Conservation (phyloP, 2,113 vertebrate genomes). For the Pseudois nayaur region DNA sequence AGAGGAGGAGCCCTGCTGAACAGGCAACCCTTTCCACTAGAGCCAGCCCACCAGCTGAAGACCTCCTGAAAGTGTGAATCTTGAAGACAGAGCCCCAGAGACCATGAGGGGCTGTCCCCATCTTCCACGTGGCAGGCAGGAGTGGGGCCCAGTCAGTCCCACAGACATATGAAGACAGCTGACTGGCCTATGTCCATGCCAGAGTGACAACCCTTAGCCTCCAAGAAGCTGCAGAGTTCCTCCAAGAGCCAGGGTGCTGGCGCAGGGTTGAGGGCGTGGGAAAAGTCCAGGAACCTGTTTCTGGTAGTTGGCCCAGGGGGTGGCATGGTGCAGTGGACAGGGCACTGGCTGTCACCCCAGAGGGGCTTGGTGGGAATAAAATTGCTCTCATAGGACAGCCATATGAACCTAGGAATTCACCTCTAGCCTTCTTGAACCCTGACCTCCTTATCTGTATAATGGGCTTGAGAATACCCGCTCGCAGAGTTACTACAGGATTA, state of each 20-base stretch:
- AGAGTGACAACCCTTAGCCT: neutral
- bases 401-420: neutral
- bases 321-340: neutral
- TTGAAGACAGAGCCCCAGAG: neutral
- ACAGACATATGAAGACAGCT: neutral
- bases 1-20: neutral
- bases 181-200: too few relatives aligned
- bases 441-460: neutral
- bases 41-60: neutral
- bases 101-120: neutral
- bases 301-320: neutral
- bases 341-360: neutral
- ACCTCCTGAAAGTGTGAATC: neutral
- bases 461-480: neutral
- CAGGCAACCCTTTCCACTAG: neutral
- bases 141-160: too few relatives aligned
- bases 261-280: fast-evolving
- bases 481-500: neutral
- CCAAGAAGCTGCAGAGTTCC: neutral
- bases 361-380: neutral
- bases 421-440: neutral
- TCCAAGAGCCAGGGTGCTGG: neutral
- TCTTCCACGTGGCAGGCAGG: neutral
- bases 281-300: neutral
- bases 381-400: neutral